These are phyloP conservation scores for Drosophila kikkawai DNA, from an alignment of 1,140 invertebrate species.

Conservation along the genomic window DNA sequence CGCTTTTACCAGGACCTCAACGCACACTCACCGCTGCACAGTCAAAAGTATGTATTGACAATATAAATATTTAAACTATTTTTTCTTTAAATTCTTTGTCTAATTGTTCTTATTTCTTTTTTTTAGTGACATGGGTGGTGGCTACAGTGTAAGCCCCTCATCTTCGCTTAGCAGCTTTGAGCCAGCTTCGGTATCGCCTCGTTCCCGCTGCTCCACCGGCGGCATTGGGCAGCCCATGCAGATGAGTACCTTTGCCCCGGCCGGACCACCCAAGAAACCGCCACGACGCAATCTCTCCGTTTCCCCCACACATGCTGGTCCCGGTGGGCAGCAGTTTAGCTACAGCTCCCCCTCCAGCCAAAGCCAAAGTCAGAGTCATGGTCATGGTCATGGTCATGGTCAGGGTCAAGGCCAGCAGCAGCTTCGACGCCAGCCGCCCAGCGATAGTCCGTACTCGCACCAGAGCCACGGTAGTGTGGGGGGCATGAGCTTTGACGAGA, in stretches of 20 bases:
- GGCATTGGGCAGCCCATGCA: slow-evolving; percentile 60
- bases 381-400: slow-evolving; percentile 38
- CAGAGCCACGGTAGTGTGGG: slow-evolving; percentile 80
- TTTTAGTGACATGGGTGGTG: slow-evolving; percentile 69
- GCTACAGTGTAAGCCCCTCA: slow-evolving; percentile 76
- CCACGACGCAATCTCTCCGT: slow-evolving; percentile 93
- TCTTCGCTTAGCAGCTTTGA: slow-evolving; percentile 84
- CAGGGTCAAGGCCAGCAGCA: slow-evolving; percentile 6
- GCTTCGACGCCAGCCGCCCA: slow-evolving; percentile 62
- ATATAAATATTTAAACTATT: neutral
- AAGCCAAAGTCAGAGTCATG: slow-evolving; percentile 55
- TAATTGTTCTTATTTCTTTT: neutral
- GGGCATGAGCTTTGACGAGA: slow-evolving; percentile 81
- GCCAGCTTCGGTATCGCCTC: slow-evolving; percentile 84
- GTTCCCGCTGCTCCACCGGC: slow-evolving; percentile 78
- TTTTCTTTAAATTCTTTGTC: too few species aligned
- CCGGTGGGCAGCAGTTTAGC: slow-evolving; percentile 66
- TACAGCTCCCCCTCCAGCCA: slow-evolving; percentile 79
- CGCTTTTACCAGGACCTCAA: slow-evolving; percentile 77
- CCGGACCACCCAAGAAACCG: slow-evolving; percentile 94
- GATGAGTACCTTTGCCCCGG: slow-evolving; percentile 86
- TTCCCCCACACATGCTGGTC: slow-evolving; percentile 87
- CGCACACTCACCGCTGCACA: slow-evolving; percentile 72
- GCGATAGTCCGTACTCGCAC: slow-evolving; percentile 75
- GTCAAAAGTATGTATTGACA: slow-evolving; percentile 57